Percentiles rank a stretch among this genome's conserved stretches.
These are phyloP conservation scores for Daptonema setosum DNA, from an alignment of 2,888 invertebrate species.

Conservation along the genomic window DNA sequence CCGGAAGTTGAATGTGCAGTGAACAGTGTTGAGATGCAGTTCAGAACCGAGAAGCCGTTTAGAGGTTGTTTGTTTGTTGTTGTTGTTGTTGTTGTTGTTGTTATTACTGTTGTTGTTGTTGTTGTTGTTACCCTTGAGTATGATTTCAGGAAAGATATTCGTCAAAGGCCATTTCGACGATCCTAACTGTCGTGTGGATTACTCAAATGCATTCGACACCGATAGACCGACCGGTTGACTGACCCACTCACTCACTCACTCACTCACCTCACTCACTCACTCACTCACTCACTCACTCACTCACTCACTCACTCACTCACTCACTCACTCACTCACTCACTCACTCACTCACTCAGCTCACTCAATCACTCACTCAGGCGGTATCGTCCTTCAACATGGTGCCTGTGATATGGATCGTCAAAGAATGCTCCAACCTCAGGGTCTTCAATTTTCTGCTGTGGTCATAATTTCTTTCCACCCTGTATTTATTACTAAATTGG, in stretches of 20 bases:
- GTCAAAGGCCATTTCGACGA: constrained; percentile 26
- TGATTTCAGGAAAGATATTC: constrained; percentile 26
- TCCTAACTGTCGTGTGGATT: constrained; percentile 22
- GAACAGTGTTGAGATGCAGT: constrained; percentile 7
- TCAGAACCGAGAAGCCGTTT: constrained; percentile 7
- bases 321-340: no score
- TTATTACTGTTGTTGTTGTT: neutral
- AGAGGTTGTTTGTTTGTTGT: neutral
- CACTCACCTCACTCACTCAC: no score
- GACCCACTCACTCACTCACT: no score
- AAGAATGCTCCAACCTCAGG: constrained; percentile 17
- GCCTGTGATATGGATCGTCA: constrained; percentile 26
- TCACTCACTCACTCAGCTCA: no score
- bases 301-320: no score
- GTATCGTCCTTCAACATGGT: constrained; percentile 23
- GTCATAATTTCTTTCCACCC: constrained; percentile 26
- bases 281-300: no score
- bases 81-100: neutral
- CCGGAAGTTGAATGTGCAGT: constrained; percentile 9
- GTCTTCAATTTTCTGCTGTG: constrained; percentile 26
- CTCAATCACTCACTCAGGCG: no score
- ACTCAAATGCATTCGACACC: constrained; percentile 10
- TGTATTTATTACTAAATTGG: constrained; percentile 16
- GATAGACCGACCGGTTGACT: constrained; percentile 5
- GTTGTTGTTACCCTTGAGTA: no score